These are phyloP conservation scores for Suillia variegata DNA, from an alignment of 2,888 invertebrate species.

Conservation along the genomic window DNA sequence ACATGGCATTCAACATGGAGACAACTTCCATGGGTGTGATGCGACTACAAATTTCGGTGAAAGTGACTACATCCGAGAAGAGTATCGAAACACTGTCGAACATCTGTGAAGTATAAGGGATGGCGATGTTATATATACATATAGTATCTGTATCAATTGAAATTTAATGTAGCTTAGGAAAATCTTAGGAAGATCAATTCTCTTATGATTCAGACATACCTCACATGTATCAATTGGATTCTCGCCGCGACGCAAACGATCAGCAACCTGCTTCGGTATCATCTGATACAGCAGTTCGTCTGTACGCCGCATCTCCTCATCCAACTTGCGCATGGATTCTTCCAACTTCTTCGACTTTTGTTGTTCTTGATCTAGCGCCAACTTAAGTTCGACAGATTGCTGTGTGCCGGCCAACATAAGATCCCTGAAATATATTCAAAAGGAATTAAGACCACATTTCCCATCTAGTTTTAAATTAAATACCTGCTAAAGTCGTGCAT, in stretches of 20 bases:
- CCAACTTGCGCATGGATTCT: slow-evolving; percentile 94
- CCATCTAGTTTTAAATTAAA: not conserved
- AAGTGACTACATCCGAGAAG: slow-evolving; percentile 97
- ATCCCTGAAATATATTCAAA: slow-evolving; percentile 68
- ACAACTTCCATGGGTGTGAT: slow-evolving; percentile 98
- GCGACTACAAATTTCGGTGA: slow-evolving; percentile 94
- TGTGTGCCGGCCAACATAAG: slow-evolving; percentile 96
- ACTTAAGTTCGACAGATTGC: slow-evolving; percentile 93
- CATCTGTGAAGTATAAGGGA: slow-evolving; percentile 69
- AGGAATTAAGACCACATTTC: not conserved
- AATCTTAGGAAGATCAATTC: too few relatives aligned
- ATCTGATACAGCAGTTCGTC: slow-evolving; percentile 97
- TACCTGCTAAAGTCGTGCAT: slow-evolving; percentile 98
- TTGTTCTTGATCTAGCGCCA: slow-evolving; percentile 95
- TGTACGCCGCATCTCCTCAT: slow-evolving; percentile 94
- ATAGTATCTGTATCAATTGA: not conserved
- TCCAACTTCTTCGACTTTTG: slow-evolving; percentile 95
- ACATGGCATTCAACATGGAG: slow-evolving; percentile 96
- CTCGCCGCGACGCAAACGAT: slow-evolving; percentile 89
- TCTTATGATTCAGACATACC: slow-evolving; percentile 70
- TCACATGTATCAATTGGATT: slow-evolving; percentile 96
- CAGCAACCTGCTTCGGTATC: slow-evolving; percentile 98
- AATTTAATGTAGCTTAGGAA: too few relatives aligned
- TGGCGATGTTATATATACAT: too few relatives aligned
- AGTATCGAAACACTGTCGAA: slow-evolving; percentile 95